Evolutionary conservation across 2,888 invertebrate genomes (phyloP).

Genomic region (Nezara viridula): DNA sequence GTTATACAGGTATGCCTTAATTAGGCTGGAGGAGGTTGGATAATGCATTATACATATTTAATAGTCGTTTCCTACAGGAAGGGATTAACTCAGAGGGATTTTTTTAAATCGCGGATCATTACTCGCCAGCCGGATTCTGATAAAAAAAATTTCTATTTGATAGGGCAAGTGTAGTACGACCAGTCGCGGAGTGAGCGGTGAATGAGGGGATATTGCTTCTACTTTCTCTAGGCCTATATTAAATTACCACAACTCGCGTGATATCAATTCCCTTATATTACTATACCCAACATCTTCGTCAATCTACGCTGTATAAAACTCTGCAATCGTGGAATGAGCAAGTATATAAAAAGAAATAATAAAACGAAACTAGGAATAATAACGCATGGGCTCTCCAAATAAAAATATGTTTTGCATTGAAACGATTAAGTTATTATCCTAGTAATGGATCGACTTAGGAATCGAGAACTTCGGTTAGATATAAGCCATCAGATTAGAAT

Average conservation of each 20-base stretch:
- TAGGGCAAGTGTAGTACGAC: neutral
- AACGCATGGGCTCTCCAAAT: no score
- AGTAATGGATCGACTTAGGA: no score
- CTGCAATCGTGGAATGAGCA: no score
- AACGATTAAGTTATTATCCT: no score
- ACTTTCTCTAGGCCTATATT: conserved; percentile 42
- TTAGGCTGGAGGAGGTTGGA: neutral
- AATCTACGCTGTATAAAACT: no score
- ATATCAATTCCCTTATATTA: neutral
- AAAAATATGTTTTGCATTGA: no score
- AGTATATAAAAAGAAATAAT: no score
- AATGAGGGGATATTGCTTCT: neutral
- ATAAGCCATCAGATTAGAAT: no score
- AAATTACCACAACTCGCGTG: conserved; percentile 5
- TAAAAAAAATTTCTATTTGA: neutral
- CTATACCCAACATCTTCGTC: neutral
- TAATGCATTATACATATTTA: neutral
- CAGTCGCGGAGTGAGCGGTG: conserved; percentile 18
- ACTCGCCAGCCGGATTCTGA: neutral
- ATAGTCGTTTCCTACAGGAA: neutral
- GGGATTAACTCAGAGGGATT: neutral
- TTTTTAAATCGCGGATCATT: neutral
- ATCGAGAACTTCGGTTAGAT: no score
- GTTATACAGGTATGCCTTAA: neutral
- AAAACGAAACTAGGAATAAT: no score